A percentile compares a stretch with the other conserved stretches of the same genome.
phyloP scores from a whole-genome alignment of 2,113 vertebrate genomes.

The Alouatta palliata region DNA sequence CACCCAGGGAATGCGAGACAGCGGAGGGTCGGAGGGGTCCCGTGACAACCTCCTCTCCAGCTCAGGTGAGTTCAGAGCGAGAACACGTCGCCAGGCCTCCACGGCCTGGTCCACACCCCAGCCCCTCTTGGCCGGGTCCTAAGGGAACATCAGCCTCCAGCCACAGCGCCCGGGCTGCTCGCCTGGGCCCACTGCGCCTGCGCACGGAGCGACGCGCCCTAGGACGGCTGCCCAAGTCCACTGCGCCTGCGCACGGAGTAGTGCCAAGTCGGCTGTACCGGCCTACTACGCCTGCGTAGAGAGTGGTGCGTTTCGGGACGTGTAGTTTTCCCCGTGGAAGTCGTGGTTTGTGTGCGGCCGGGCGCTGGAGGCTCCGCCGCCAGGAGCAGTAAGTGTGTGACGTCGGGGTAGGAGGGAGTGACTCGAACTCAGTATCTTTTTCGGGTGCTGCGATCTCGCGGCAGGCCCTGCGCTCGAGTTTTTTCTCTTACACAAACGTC shows the following conservation, averaged over 20 bases:
- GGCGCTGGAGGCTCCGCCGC: rapidly evolving
- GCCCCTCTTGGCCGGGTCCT: rapidly evolving
- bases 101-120: rapidly evolving
- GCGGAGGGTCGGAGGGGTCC: neutral
- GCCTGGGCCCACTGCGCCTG: neutral
- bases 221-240: rapidly evolving
- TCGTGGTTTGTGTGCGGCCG: rapidly evolving
- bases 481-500: neutral
- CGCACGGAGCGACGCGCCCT: rapidly evolving
- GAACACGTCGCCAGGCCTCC: rapidly evolving
- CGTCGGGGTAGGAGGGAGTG: no score
- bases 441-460: neutral
- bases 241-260: neutral
- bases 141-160: rapidly evolving
- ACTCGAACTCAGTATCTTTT: neutral
- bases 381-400: slow-evolving; percentile 52
- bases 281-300: neutral
- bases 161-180: rapidly evolving
- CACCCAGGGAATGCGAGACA: no score
- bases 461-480: neutral
- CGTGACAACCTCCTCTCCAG: rapidly evolving
- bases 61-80: rapidly evolving
- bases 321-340: slow-evolving; percentile 33
- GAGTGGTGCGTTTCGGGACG: slow-evolving; percentile 37
- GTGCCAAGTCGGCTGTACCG: rapidly evolving